Evolutionary conservation across 1,140 invertebrate genomes (phyloP).

Genomic region (Drosophila truncata): DNA sequence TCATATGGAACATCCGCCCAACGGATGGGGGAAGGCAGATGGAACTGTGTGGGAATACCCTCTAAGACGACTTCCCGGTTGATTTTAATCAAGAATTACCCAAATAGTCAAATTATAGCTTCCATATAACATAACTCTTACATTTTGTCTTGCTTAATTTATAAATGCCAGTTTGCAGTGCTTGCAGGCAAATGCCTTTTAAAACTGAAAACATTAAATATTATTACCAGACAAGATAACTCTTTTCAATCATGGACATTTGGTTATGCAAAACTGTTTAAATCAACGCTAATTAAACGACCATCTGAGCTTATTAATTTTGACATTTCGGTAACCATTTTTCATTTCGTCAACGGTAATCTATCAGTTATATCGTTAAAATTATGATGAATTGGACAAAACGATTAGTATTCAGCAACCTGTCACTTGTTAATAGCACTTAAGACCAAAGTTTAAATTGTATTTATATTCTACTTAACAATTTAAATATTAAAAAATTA

Average conservation of each 20-base stretch:
- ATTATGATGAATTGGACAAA: constrained; percentile 20
- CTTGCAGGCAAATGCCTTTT: not conserved
- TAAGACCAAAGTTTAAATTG: not conserved
- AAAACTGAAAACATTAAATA: not conserved
- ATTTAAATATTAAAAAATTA: not conserved
- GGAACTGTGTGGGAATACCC: too few relatives aligned
- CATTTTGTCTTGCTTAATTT: too few relatives aligned
- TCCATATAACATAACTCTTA: not conserved
- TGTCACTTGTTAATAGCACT: not conserved
- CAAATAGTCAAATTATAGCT: not conserved
- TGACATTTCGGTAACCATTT: constrained; percentile 70
- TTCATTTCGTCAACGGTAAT: constrained; percentile 61
- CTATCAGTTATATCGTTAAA: constrained; percentile 38
- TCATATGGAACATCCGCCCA: too few relatives aligned
- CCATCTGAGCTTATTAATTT: constrained; percentile 67
- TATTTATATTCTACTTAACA: not conserved
- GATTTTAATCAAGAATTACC: not conserved
- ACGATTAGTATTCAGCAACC: constrained; percentile 18
- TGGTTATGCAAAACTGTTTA: constrained; percentile 38
- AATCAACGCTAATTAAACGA: constrained; percentile 57
- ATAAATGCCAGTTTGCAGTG: not conserved
- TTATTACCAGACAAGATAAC: constrained; percentile 4
- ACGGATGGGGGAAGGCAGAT: too few relatives aligned
- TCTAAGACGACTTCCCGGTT: too few relatives aligned
- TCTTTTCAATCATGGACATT: constrained; percentile 23